Evolutionary conservation across 2,888 invertebrate genomes (phyloP).

Genomic region (Eilema caniola): DNA sequence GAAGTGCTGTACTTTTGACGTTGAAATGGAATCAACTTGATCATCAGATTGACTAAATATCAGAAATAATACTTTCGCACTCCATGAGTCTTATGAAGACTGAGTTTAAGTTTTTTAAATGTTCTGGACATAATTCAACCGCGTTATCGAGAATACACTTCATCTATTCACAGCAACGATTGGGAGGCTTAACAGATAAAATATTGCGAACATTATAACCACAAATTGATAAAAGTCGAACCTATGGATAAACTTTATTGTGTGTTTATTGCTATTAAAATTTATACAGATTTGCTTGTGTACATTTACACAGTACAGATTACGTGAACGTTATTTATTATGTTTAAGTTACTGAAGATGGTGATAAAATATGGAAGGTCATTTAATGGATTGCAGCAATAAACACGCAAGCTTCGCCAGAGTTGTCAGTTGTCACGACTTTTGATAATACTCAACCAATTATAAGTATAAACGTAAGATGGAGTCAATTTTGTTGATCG

Average conservation of each 20-base stretch:
- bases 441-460: too few relatives aligned
- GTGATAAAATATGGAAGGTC: not conserved
- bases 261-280: slow-evolving; percentile 39
- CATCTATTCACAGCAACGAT: slow-evolving; percentile 38
- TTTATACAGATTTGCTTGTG: not conserved
- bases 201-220: slow-evolving; percentile 57
- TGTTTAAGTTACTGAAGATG: not conserved
- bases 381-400: too few relatives aligned
- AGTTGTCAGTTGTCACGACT: too few relatives aligned
- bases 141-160: slow-evolving; percentile 6
- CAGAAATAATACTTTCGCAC: too few relatives aligned
- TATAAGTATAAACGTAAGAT: too few relatives aligned
- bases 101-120: too few relatives aligned
- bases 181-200: slow-evolving; percentile 55
- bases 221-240: slow-evolving; percentile 56
- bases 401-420: not conserved
- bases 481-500: too few relatives aligned
- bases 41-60: too few relatives aligned
- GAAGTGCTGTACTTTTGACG: too few relatives aligned
- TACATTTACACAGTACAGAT: slow-evolving; percentile 6
- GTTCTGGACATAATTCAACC: not conserved
- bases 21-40: too few relatives aligned
- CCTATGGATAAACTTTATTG: slow-evolving; percentile 43
- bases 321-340: not conserved
- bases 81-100: too few relatives aligned